Base-by-base conservation (phyloP, 2,888 invertebrate species). In the Cerceris ruficornis region DNA sequence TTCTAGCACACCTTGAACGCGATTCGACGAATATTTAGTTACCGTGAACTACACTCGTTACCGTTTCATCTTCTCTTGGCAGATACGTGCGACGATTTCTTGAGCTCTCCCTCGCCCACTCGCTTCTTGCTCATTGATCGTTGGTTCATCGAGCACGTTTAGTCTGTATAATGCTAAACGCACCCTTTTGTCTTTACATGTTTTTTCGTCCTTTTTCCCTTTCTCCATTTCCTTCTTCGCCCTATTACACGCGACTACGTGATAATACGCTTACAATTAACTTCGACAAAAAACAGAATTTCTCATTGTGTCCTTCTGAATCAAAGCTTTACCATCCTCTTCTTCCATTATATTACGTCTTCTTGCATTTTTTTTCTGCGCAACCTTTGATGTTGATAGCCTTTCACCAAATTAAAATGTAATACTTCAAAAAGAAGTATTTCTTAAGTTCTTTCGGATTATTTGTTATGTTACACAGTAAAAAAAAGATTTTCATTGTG, bases 1-100 rank as follows among this genome's bases (percentile, higher is more conserved):
- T 77, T 73, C 59, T 57, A 14, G n/a, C 73, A 52, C 62, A 62
- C 70, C 61, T 62, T 61, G 70, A 64, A 81, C 72, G 65, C 69
- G 77, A 71, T 75, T 70, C 69, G 64, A 69, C 79, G 86, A 83
- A 85, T 85, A 85, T 85, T 85, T 85, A 85, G 85, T 85, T 85
- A 85, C 83, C 83, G 69, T 77, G 81, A 73, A 78, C 77, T 77
- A 83, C 73, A 80, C 86, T 86, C 85, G 83, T 85, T 88, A 87
- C 88, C 84, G 85, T 88, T 87, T 88, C 86, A 86, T 87, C 87
- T 82, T 83, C 82, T 71, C 54, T 71, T 75, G 72, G 73, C 69
- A 77, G 67, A 71, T 81, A 85, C 85, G 85, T 85, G 85, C 86
- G 82, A 85, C 82, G 86, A 83, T 86, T 85, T 62, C 84, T 79